Conservation (phyloP, 1,140 invertebrate genomes). For the Drosophila arawakana region DNA sequence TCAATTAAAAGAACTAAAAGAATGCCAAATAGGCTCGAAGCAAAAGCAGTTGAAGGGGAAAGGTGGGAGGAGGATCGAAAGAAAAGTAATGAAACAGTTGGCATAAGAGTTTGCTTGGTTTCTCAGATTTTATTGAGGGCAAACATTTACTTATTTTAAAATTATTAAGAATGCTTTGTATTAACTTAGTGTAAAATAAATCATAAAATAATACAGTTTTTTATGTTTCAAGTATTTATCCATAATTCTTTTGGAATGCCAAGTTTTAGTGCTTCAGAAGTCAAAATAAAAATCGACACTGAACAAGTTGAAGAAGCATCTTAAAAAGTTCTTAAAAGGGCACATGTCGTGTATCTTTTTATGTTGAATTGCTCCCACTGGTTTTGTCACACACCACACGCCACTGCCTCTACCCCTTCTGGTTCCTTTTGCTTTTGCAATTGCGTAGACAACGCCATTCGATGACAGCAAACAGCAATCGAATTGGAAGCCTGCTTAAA, state of each 20-base stretch:
- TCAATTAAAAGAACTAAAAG: constrained; percentile 36
- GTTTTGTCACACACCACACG: neutral
- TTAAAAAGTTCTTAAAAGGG: constrained; percentile 57
- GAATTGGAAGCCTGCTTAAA: constrained; percentile 67
- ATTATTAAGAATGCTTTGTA: too few relatives aligned
- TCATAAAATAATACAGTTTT: too few relatives aligned
- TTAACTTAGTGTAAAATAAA: too few relatives aligned
- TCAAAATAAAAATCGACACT: constrained; percentile 38
- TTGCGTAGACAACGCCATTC: constrained; percentile 61
- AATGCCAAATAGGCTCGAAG: neutral
- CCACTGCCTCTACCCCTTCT: neutral
- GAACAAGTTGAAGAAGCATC: constrained; percentile 32
- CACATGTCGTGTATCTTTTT: constrained; percentile 47
- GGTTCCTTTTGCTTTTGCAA: constrained; percentile 28
- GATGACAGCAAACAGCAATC: constrained; percentile 66
- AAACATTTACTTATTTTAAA: too few relatives aligned
- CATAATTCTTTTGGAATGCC: constrained; percentile 15
- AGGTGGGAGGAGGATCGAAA: neutral
- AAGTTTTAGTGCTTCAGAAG: constrained; percentile 28
- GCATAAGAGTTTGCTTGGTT: neutral
- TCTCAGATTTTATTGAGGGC: constrained; percentile 4
- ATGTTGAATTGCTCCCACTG: constrained; percentile 1
- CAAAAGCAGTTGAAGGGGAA: neutral
- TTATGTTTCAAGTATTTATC: neutral
- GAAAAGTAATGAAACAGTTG: neutral